Evolutionary conservation across 2,113 vertebrate genomes (phyloP).

Genomic region (Amphilophus citrinellus): DNA sequence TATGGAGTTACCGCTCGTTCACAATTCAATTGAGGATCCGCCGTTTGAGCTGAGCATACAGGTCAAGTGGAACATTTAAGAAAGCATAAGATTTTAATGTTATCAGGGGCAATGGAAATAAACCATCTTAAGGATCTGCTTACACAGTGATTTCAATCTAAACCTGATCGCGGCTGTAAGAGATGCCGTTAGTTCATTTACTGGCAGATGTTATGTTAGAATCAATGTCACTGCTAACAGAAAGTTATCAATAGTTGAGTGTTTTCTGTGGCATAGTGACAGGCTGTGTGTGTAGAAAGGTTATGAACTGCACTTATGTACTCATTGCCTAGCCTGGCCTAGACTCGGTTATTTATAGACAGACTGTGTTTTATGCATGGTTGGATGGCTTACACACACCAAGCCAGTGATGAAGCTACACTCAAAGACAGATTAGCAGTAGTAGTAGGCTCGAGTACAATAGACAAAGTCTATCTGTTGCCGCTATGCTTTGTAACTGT

Average conservation of each 20-base stretch:
- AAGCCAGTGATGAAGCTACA: constrained; percentile 21
- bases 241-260: constrained; percentile 31
- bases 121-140: constrained; percentile 39
- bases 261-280: constrained; percentile 54
- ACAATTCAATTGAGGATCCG: constrained; percentile 30
- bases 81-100: constrained; percentile 42
- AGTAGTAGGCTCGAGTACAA: not conserved
- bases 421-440: constrained; percentile 34
- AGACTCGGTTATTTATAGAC: constrained; percentile 70
- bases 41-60: constrained; percentile 5
- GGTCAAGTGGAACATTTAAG: constrained; percentile 46
- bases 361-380: constrained; percentile 62
- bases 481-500: not conserved
- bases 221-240: not conserved
- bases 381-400: constrained; percentile 51
- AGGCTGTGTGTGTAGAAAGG: constrained; percentile 7
- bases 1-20: constrained; percentile 31
- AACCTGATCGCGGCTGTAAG: constrained; percentile 56
- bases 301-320: constrained; percentile 18
- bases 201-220: not conserved
- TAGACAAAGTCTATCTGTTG: not conserved
- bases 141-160: constrained; percentile 33
- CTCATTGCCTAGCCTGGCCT: constrained; percentile 24
- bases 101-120: constrained; percentile 32
- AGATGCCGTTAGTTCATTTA: constrained; percentile 47